A percentile compares a stretch with the other conserved stretches of the same genome.
Conservation (phyloP, 2,113 vertebrate genomes). For the Euleptes europaea region DNA sequence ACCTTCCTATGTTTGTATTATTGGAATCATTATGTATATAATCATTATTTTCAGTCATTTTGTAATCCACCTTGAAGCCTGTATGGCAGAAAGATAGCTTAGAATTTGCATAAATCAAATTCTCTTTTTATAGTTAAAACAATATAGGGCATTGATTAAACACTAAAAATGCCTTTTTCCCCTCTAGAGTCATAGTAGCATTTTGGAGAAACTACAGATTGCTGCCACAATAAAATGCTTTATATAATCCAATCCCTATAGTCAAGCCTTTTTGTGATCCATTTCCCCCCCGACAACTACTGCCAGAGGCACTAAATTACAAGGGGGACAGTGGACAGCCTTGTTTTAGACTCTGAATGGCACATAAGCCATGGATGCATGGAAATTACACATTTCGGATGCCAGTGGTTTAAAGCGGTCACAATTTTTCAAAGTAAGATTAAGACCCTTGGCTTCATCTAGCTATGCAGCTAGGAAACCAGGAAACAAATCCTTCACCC, state of each 20-base stretch:
- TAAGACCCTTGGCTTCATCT: conserved; percentile 18
- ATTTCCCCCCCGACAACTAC: conserved; percentile 59
- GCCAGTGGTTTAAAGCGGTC: conserved; percentile 37
- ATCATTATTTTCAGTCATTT: not conserved
- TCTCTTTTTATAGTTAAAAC: not conserved
- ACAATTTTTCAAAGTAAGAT: conserved; percentile 19
- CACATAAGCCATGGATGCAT: not conserved
- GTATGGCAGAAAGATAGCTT: not conserved
- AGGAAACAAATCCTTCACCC: conserved; percentile 39
- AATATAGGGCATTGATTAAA: conserved; percentile 27
- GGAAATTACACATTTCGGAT: conserved; percentile 57
- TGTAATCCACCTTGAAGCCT: not conserved
- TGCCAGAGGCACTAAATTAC: conserved; percentile 62
- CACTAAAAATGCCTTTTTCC: not conserved
- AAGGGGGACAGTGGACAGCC: conserved; percentile 29
- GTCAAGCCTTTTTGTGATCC: conserved; percentile 55
- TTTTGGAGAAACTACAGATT: conserved; percentile 33
- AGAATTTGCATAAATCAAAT: not conserved
- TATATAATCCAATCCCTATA: conserved; percentile 66
- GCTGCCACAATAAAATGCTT: not conserved
- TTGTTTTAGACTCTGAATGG: conserved; percentile 41
- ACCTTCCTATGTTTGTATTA: not conserved
- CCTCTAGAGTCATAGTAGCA: conserved; percentile 35
- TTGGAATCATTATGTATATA: not conserved
- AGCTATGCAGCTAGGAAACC: conserved; percentile 27